phyloP scores from a whole-genome alignment of 2,113 vertebrate species.

The Percopsis transmontana region DNA sequence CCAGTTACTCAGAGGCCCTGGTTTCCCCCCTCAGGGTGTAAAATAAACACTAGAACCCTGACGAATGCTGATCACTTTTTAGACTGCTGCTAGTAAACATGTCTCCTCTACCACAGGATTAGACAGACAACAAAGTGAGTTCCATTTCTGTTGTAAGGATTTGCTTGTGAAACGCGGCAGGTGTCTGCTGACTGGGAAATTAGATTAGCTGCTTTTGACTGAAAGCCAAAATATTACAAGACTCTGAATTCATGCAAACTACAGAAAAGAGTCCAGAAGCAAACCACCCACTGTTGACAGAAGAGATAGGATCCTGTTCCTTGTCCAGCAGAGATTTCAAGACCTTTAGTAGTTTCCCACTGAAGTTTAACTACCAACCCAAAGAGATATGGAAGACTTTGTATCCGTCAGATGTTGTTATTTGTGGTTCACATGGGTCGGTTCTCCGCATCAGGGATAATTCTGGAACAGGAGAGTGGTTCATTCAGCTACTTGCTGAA shows the following conservation, averaged over 20 bases:
- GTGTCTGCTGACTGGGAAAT: slow-evolving; percentile 41
- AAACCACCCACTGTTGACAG: slow-evolving; percentile 5
- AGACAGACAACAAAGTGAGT: background rate
- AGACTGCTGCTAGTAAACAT: slow-evolving; percentile 28
- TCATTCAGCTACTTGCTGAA: slow-evolving; percentile 44
- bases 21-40: slow-evolving; percentile 19
- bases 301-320: slow-evolving; percentile 1
- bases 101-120: background rate
- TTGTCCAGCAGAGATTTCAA: too few species aligned
- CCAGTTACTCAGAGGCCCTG: slow-evolving; percentile 39
- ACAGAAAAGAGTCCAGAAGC: background rate
- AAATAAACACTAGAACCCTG: slow-evolving; percentile 21
- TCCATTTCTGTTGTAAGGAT: slow-evolving; percentile 20
- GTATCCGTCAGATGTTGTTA: slow-evolving; percentile 3
- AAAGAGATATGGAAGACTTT: background rate
- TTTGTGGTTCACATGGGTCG: slow-evolving; percentile 19
- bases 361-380: background rate
- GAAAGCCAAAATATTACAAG: background rate
- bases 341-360: too few species aligned
- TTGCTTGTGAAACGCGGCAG: slow-evolving; percentile 28
- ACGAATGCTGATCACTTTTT: slow-evolving; percentile 51
- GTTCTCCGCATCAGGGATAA: slow-evolving; percentile 13
- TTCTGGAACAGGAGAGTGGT: slow-evolving; percentile 22
- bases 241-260: background rate
- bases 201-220: background rate